These are phyloP conservation scores for Danionella dracula DNA, from an alignment of 2,797 vertebrate genomes.

Conservation along the genomic window DNA sequence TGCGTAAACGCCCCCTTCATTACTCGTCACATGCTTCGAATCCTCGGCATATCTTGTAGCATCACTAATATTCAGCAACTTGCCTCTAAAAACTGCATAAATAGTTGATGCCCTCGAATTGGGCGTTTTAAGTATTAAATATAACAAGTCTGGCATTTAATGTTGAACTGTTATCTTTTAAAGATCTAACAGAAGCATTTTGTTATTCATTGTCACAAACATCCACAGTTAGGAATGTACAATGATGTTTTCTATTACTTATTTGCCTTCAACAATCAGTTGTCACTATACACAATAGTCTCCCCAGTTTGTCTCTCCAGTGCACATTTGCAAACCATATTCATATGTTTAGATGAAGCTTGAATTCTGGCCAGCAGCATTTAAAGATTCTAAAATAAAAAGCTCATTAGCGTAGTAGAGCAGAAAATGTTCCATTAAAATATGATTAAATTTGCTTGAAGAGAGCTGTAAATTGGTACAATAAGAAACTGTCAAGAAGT, in stretches of 20 bases:
- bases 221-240: not conserved
- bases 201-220: not conserved
- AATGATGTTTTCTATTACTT: not conserved
- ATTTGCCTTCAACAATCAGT: not conserved
- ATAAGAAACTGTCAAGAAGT: slow-evolving; percentile 23
- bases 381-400: slow-evolving; percentile 42
- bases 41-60: no score
- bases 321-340: slow-evolving; percentile 13
- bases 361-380: slow-evolving; percentile 23
- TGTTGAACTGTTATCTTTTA: no score
- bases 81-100: no score
- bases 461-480: slow-evolving; percentile 27
- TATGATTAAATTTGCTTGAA: slow-evolving; percentile 45
- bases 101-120: no score
- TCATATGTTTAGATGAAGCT: slow-evolving; percentile 28
- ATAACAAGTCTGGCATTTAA: no score
- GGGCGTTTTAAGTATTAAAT: no score
- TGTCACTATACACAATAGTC: not conserved
- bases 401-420: slow-evolving; percentile 52
- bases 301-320: slow-evolving; percentile 21
- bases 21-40: no score
- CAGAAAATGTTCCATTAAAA: slow-evolving; percentile 49
- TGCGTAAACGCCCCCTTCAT: no score
- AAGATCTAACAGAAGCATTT: not conserved
- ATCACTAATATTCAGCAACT: no score